Evolutionary conservation across 2,797 vertebrate genomes (phyloP), one percentile per base, ranked within the genome.

Genomic region (Acipenser oxyrinchus): DNA sequence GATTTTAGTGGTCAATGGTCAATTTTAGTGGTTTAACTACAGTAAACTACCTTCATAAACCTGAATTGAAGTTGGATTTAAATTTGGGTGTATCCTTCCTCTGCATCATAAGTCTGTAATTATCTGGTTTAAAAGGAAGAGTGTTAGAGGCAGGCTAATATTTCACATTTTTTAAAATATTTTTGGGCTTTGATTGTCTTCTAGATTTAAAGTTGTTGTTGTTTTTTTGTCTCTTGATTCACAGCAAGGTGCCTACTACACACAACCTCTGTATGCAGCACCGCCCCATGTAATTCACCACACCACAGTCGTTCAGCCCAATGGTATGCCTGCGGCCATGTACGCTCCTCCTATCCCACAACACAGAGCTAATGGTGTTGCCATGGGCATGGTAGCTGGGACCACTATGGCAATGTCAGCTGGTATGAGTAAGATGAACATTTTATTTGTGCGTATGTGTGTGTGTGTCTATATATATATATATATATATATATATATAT

Each of bases 381-480:
- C 95, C 72, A 95, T 98, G 96, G 96, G 96, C 60, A 96, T 98
- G 95, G 94, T 99, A 72, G 94, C 95, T 61, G 96, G 96, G 81
- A 96, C 95, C 65, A 98, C 95, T 6, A 99, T 99, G 96, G 96
- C 96, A 76, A 99, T 98, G 96, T 97, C 96, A 68, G 96, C 95
- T 80, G 96, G 96, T 98, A 81, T 74, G 90, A 37, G 23, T 37
- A 37, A 37, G 23, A 37, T 37, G 23, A 37, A 37, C 23, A 37
- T 37, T 37, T 37, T 37, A 37, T 37, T 37, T 37, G 23, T 37
- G 23, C 3, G 3, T 23, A 23, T 37, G 23, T 37, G 23, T 37
- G 23, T 1, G 4, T 37, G 4, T 37, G 23, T 37, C 2, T 37
- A 1, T 37, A 37, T 37, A 4, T 37, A 37, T 37, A 4, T 37